These are phyloP conservation scores for Rugalucina vietnamica DNA, from an alignment of 2,888 invertebrate species.

Conservation along the genomic window DNA sequence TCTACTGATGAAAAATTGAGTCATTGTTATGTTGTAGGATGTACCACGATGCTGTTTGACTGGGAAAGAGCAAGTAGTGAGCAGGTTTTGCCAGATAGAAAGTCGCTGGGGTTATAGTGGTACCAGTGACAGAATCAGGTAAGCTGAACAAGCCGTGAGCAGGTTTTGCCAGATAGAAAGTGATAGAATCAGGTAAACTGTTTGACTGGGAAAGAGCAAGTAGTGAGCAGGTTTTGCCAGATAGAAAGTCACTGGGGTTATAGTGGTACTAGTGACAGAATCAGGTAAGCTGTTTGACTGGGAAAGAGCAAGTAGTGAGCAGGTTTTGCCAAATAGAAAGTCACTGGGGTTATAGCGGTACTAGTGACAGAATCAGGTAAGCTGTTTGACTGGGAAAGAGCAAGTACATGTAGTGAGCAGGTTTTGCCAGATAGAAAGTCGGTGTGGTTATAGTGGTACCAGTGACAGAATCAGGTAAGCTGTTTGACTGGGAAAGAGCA, in stretches of 20 bases:
- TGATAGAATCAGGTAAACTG: too few species aligned
- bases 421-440: slow-evolving; percentile 91
- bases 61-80: slow-evolving; percentile 88
- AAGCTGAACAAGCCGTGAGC: too few species aligned
- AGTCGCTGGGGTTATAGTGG: slow-evolving; percentile 94
- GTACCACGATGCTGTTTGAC: slow-evolving; percentile 83
- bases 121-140: slow-evolving; percentile 91
- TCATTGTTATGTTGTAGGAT: slow-evolving; percentile 83
- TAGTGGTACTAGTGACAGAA: slow-evolving; percentile 92
- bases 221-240: slow-evolving; percentile 90
- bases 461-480: slow-evolving; percentile 90
- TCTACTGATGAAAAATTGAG: too few species aligned
- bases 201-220: slow-evolving; percentile 86
- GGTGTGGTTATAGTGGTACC: slow-evolving; percentile 94
- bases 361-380: too few species aligned
- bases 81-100: slow-evolving; percentile 91
- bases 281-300: too few species aligned
- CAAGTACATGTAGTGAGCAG: slow-evolving; percentile 89
- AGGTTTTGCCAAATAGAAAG: too few species aligned
- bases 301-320: too few species aligned
- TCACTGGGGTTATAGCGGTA: too few species aligned
- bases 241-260: slow-evolving; percentile 94
- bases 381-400: slow-evolving; percentile 83
- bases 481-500: too few species aligned
- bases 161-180: too few species aligned